Base-by-base conservation (phyloP, 2,797 vertebrate genomes). In the Antennarius maculatus region DNA sequence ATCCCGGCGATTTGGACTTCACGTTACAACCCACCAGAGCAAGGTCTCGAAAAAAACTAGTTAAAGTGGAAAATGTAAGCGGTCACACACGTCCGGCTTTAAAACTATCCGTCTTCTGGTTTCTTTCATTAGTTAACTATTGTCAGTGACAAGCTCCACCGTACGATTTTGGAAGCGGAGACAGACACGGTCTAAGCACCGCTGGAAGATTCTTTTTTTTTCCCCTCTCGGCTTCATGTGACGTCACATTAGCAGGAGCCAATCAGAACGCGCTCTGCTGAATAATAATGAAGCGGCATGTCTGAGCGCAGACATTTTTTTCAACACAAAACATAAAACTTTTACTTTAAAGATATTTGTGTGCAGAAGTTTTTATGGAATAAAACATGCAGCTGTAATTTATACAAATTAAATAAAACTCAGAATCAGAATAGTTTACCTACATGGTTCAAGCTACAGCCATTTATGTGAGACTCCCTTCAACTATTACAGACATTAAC, bases 1-100 rank as follows among this genome's bases (percentile, higher is more conserved):
- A 80, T 85, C 80, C 87, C 74, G 53, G 54, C 54, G 61, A 78
- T 45, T 69, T 70, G 59, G 60, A 77, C 49, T 34, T 62, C 49
- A 51, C 67, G 69, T 69, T 13, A 17, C 18, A 46, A 48, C 27
- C 56, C 57, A 43, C 72, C 77, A 57, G 41, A 3, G 23, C 9
- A 8, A 71, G 61, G 18, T 37, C 28, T 59, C 27, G 49, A 27
- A 61, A n/a, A 62, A 0, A 28, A 4, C 34, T 18, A 53, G 9
- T 54, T 41, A 56, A 3, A n/a, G 65, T 1, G 50, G 28, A 65
- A 56, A 67, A 59, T 17, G 6, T 6, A 12, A 48, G 15, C 9
- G 17, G 43, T 45, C 43, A 6, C 18, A 14, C 37, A 1, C 48
- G 23, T 59, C 76, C 77, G 7, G 58, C 15, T 37, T 45, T 13